Base-by-base conservation (phyloP, 2,113 vertebrate genomes). In the Nycticebus coucang region DNA sequence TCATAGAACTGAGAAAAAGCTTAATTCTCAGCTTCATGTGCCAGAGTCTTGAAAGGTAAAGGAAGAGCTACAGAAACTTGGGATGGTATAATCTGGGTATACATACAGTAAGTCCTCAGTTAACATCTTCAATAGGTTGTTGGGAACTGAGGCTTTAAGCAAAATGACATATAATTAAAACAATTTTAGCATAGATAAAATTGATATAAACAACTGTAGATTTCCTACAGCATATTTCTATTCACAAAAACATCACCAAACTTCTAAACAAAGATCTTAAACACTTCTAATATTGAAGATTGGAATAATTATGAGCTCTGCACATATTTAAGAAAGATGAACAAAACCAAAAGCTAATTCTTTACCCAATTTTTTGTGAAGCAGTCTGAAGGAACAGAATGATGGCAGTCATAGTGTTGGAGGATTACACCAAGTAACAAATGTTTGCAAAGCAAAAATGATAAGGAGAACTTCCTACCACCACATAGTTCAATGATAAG, bases 1-100 rank as follows among this genome's bases (percentile, higher is more conserved):
- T 91, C 72, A 77, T 15, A 91, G n/a, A 86, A 64, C 35, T 86
- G 57, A 82, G 45, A 89, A 18, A 95, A 89, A 78, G 24, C 60
- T 45, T 66, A 84, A 21, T 79, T 35, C n/a, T 84, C 17, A 88
- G 28, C 12, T 3, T 95, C 41, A 11, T 35, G 57, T 85, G 30
- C 13, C 35, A 37, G 57, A 64, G 7, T 15, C 4, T 19, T 59
- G 33, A 89, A 93, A 91, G 59, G 26, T 81, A 89, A 71, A 80
- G 12, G 90, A 80, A 55, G 24, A 59, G 33, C 41, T 45, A 53
- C 11, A 41, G 45, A 62, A 80, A 95, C 26, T 55, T 84, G 21
- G 30, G 14, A 22, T 72, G 91, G 21, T 64, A 7, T 83, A 79
- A 62, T 87, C 66, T 79, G 17, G 21, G 5, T 87, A 5, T 74